Evolutionary conservation across 2,797 vertebrate species (phyloP), one percentile per base, ranked within the genome.

Genomic region (Coreius guichenoti): DNA sequence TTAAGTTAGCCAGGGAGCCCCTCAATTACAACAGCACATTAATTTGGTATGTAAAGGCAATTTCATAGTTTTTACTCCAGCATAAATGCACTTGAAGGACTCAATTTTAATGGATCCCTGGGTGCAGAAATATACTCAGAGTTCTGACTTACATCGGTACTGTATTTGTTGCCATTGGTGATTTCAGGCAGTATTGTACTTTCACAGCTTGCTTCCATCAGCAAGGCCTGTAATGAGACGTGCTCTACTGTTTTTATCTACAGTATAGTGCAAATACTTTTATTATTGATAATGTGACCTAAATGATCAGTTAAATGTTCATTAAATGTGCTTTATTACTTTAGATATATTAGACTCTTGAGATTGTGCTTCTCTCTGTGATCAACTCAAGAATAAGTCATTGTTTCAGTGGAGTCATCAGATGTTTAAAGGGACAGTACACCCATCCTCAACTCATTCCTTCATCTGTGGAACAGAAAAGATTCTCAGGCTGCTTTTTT

Each of bases 141-240:
- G 82, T 79, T 75, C 86, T 70, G 85, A 90, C 88, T 90, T 89
- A 89, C 80, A 89, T 92, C 90, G 85, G 87, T 87, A 76, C 85
- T 86, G 86, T 88, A 76, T 87, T 86, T 87, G 85, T 83, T 90
- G 70, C 85, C 76, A 83, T 82, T 81, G 58, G 43, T 87, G 90
- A 93, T 90, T 91, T 31, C 31, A 39, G 33, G 54, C 33, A 1
- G 29, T n/a, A 39, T 43, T 81, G 47, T 56, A 68, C 3, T 19
- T 49, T 29, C 33, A 58, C 65, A 84, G 39, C 39, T 73, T 33
- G 61, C 31, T 5, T 80, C 45, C 12, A 49, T 36, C 29, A 51
- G 43, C 19, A 49, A 49, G 29, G 61, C 45, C 61, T 47, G 5
- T 49, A 31, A 74, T 49, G 16, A 33, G 26, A 33, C 17, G 16